Base-by-base conservation (phyloP, 2,797 vertebrate species). In the Setipinna tenuifilis region DNA sequence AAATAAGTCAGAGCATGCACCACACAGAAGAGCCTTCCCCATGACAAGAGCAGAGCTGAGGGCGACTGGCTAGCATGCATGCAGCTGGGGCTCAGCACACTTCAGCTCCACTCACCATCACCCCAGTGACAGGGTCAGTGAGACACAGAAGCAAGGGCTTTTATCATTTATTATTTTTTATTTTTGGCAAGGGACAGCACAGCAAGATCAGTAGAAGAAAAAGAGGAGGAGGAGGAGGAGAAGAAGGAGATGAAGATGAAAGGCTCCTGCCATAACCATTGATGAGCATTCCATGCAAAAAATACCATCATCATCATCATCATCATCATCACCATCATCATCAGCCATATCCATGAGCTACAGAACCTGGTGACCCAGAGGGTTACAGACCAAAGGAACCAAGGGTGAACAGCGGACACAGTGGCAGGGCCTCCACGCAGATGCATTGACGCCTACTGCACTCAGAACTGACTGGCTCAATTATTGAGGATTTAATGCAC, bases 211-310 rank as follows among this genome's bases (percentile, higher is more conserved):
- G 31, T 0, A 86, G 83, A 84, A 71, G 25, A 83, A 59, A 65
- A 75, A 86, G 90, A 86, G 85, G 90, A 90, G 89, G 91, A 84
- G 71, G 81, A 84, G 84, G 62, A 85, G 41, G 58, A 81, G 80
- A 59, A 71, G 82, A 71, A 28, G 82, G 54, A 85, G 48, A 23
- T 54, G 41, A 50, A 75, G 81, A 81, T 48, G 78, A 83, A 88
- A 86, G 87, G 89, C 90, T 91, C 93, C 91, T 91, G 93, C 94
- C 92, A 93, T 93, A 92, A 93, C 92, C 90, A 90, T 93, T 90
- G 95, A 93, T 94, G 92, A 95, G 93, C 94, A 95, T 95, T 95
- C 94, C 95, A 95, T 94, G 94, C 95, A 96, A 95, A 96, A 96
- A 94, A 91, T 94, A 95, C 94, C 93, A 95, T 93, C 86, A 91